Evolutionary conservation across 2,113 vertebrate genomes (phyloP).

Genomic region (Hippolais icterina): DNA sequence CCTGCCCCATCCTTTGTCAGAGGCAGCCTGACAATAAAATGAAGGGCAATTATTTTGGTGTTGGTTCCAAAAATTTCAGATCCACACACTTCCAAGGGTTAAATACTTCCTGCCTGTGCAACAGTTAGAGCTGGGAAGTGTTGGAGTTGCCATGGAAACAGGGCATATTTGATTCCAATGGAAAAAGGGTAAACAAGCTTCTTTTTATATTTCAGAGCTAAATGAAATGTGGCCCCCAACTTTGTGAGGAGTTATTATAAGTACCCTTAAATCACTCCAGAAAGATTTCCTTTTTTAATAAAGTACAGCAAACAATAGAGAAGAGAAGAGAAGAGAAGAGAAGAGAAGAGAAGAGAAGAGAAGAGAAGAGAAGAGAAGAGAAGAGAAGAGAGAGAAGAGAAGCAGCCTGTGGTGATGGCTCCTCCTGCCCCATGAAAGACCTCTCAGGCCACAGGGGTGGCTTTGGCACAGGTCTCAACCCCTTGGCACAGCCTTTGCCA

Average conservation of each 20-base stretch:
- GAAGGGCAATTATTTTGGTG: not conserved
- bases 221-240: slow-evolving; percentile 4
- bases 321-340: not conserved
- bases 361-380: not conserved
- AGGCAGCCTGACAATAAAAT: not conserved
- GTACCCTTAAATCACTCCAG: not conserved
- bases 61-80: not conserved
- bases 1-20: not conserved
- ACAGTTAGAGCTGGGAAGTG: slow-evolving; percentile 26
- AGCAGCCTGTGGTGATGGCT: fast-evolving
- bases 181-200: slow-evolving; percentile 40
- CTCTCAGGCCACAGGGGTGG: not conserved
- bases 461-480: not conserved
- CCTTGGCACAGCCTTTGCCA: not conserved
- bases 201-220: slow-evolving; percentile 8
- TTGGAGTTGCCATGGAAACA: slow-evolving; percentile 57
- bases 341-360: not conserved
- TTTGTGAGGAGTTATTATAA: not conserved
- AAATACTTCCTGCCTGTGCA: not conserved
- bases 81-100: slow-evolving; percentile 14
- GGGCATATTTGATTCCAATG: not conserved
- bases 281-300: not conserved
- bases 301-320: not conserved
- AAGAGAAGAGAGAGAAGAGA: not conserved
- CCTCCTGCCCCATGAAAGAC: not conserved